Evolutionary conservation across 2,797 vertebrate genomes (phyloP).

Genomic region (Galaxias olidus): DNA sequence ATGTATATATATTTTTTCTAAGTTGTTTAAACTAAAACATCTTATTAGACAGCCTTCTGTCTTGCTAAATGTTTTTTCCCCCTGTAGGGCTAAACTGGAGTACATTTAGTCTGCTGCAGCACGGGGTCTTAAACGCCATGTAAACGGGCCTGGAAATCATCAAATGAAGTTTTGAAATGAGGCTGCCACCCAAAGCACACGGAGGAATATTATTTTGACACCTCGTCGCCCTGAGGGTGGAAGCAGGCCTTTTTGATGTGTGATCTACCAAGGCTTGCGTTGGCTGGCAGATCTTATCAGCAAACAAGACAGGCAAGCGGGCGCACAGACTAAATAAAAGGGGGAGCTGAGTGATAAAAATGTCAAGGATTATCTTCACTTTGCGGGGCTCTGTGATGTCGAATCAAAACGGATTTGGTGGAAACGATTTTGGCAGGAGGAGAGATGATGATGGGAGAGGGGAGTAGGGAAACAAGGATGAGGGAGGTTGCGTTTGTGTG

Average conservation of each 20-base stretch:
- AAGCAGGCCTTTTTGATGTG: conserved; percentile 75
- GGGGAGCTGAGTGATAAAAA: conserved; percentile 71
- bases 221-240: conserved; percentile 51
- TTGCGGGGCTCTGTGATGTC: conserved; percentile 68
- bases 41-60: too few relatives aligned
- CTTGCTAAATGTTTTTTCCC: too few relatives aligned
- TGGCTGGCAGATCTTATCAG: conserved; percentile 75
- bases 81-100: conserved; percentile 8
- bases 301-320: conserved; percentile 69
- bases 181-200: conserved; percentile 67
- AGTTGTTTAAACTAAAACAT: too few relatives aligned
- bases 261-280: conserved; percentile 63
- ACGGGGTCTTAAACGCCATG: conserved; percentile 24
- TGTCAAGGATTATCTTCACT: conserved; percentile 72
- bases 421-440: conserved; percentile 69
- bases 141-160: conserved; percentile 37
- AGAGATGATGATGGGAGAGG: conserved; percentile 42
- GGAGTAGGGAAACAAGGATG: conserved; percentile 3
- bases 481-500: conserved; percentile 24
- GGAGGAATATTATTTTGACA: conserved; percentile 75
- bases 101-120: conserved; percentile 11
- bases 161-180: conserved; percentile 72
- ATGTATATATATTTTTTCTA: too few relatives aligned
- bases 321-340: conserved; percentile 57
- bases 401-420: conserved; percentile 73